These are phyloP conservation scores for Cacoxenus indagator DNA, from an alignment of 2,888 invertebrate genomes.

Conservation along the genomic window DNA sequence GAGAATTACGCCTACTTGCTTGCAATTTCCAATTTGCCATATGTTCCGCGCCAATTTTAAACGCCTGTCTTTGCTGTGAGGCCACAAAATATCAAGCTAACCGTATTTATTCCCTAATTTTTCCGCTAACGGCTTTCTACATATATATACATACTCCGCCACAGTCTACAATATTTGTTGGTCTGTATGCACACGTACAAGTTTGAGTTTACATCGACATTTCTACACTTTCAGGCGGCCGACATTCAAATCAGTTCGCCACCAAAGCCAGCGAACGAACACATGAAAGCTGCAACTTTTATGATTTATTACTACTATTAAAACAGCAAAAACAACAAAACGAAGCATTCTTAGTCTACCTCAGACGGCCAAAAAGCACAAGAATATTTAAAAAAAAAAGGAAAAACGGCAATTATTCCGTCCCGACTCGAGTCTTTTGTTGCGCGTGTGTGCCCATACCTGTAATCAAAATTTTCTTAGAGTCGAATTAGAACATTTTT, in stretches of 20 bases:
- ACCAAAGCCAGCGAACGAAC: conserved; percentile 25
- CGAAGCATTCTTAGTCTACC: conserved; percentile 13
- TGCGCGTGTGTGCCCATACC: neutral
- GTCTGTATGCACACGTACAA: no score
- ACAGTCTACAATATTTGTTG: no score
- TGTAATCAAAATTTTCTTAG: neutral
- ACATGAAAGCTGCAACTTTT: conserved; percentile 70
- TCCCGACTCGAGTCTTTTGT: neutral
- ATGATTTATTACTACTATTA: conserved; percentile 70
- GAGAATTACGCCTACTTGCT: no score
- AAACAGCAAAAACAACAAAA: conserved; percentile 55
- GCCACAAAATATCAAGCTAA: no score
- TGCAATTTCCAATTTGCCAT: no score
- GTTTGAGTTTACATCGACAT: no score
- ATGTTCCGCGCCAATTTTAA: no score
- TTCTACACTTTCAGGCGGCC: neutral
- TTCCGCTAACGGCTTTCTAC: no score
- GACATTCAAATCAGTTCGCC: conserved; percentile 33
- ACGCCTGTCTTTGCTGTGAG: no score
- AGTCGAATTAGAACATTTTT: neutral
- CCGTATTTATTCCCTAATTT: no score
- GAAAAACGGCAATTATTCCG: neutral
- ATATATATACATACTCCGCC: no score
- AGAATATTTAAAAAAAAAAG: neutral
- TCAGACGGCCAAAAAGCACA: conserved; percentile 29